Base-by-base conservation (phyloP, 2,888 invertebrate species). In the Anthrax anthrax region DNA sequence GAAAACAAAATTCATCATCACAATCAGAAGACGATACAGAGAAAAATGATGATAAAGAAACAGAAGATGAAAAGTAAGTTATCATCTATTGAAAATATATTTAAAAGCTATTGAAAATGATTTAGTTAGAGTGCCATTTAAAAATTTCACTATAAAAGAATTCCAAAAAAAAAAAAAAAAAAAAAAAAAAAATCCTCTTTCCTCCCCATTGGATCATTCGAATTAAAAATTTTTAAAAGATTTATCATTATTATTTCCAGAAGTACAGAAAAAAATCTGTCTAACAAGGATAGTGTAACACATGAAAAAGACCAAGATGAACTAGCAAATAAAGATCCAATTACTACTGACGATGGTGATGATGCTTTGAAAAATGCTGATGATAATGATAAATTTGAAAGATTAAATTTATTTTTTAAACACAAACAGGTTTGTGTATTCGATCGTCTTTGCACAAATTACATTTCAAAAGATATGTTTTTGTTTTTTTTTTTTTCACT, bases 1-100 rank as follows among this genome's bases (percentile, higher is more conserved):
- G 81, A 57, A 79, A 84, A 55, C 84, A 80, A 76, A 42, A 78
- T 77, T 58, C 82, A 4, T 9, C 2, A 78, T 9, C 16, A 19
- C 4, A 6, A 32, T 32, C 13, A 32, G 44, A 16, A 17, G 4
- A 29, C 4, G 36, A 45, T 14, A 13, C 19, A 4, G 37, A 46
- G 16, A 41, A 16, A 13, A 17, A 18, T 13, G n/a, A 23, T 16
- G 18, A 37, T 13, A 37, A 37, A n/a, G 27, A 16, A 37, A 12
- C 8, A 32, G 12, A 12, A 12, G 12, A 9, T 1, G 29, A 32
- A 32, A 32, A 32, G 29, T 32, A 32, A 32, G 23, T 6, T 23
- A 23, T 23, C 23, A 4, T 23, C 23, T 6, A 23, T 23, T 8
- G 23, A n/a, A n/a, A n/a, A n/a, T n/a, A n/a, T n/a, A n/a, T n/a